Evolutionary conservation across 1,140 invertebrate species (phyloP).

Genomic region (Rhysida immarginata): DNA sequence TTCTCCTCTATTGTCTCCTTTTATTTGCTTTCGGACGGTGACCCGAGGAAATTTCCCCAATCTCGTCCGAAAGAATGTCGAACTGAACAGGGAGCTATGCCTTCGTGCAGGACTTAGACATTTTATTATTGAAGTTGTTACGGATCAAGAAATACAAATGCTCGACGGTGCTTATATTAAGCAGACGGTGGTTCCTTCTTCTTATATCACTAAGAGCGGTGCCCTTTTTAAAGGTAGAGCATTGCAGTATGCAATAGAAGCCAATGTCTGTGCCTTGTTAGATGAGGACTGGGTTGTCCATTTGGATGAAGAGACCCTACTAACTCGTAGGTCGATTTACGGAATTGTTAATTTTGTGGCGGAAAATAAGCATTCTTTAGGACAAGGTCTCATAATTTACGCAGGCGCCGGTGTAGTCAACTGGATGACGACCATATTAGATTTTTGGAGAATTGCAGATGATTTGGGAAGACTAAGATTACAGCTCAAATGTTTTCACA

Average conservation of each 20-base stretch:
- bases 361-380: conserved; percentile 89
- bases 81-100: conserved; percentile 76
- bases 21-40: conserved; percentile 94
- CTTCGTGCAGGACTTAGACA: conserved; percentile 80
- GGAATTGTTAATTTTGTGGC: conserved; percentile 92
- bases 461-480: conserved; percentile 94
- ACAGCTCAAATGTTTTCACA: conserved; percentile 84
- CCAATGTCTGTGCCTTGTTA: conserved; percentile 65
- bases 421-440: conserved; percentile 91
- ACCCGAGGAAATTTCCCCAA: no score
- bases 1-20: conserved; percentile 77
- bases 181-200: conserved; percentile 71
- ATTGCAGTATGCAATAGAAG: conserved; percentile 88
- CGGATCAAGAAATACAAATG: conserved; percentile 56
- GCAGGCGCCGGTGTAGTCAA: conserved; percentile 87
- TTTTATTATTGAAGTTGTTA: conserved; percentile 93
- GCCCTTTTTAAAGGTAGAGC: conserved; percentile 90
- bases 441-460: conserved; percentile 89
- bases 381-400: conserved; percentile 95
- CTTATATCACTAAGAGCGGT: conserved; percentile 73
- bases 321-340: conserved; percentile 74
- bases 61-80: conserved; percentile 75
- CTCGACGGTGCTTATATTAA: conserved; percentile 50
- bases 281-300: conserved; percentile 95
- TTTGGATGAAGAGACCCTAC: conserved; percentile 91